These are phyloP conservation scores for Phenganax stokvisi DNA, from an alignment of 92 coral and sea anemone genomes.

Conservation along the genomic window DNA sequence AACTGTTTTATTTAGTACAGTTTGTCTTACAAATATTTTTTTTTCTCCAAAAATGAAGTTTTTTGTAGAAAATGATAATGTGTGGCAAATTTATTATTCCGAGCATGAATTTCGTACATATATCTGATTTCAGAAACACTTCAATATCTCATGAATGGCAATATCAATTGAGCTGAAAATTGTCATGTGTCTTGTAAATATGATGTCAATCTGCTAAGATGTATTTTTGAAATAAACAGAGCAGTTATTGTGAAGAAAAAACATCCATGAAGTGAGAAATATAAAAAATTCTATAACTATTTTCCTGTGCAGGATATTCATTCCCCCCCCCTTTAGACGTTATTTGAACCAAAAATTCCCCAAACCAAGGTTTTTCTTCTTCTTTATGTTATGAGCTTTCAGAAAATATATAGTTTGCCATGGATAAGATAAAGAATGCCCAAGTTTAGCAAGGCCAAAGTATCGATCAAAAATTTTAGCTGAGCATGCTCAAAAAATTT, in stretches of 20 bases:
- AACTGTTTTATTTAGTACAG: background rate
- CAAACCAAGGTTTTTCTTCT: background rate
- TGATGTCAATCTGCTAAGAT: background rate
- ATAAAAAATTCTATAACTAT: background rate
- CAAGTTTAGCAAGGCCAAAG: background rate
- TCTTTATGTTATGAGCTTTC: slow-evolving; percentile 2
- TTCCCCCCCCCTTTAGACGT: background rate
- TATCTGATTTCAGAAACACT: background rate
- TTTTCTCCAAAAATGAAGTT: background rate
- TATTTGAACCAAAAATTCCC: background rate
- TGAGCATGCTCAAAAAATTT: background rate
- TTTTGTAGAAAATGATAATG: background rate
- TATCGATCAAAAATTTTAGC: background rate
- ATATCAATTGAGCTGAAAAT: too few species aligned
- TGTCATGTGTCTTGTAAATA: too few species aligned
- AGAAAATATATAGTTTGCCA: slow-evolving; percentile 24
- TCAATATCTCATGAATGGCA: too few species aligned
- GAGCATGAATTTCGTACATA: background rate
- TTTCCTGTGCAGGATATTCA: too few species aligned
- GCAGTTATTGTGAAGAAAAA: background rate
- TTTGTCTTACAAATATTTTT: background rate
- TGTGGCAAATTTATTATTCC: background rate
- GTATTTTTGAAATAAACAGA: background rate
- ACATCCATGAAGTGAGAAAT: background rate
- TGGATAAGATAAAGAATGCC: background rate